Evolutionary conservation across 2,113 vertebrate genomes (phyloP).

Genomic region (Macroglossus sobrinus): DNA sequence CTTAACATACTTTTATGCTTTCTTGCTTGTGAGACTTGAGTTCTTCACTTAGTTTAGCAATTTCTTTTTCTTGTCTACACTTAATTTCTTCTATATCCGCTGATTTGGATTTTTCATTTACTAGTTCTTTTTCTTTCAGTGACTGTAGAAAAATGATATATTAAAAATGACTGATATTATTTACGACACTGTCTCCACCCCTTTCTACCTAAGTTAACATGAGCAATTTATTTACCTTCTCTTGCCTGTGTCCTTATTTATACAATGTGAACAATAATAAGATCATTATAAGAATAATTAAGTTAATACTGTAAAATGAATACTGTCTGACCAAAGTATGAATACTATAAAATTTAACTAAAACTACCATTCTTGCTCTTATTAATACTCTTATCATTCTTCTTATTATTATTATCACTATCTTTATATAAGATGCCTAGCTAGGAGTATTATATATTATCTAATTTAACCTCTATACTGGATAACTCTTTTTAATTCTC

Average conservation of each 20-base stretch:
- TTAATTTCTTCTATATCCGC: constrained; percentile 89
- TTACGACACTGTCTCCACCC: neutral
- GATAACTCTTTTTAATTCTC: neutral
- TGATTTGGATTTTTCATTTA: constrained; percentile 87
- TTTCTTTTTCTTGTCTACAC: constrained; percentile 87
- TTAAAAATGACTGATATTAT: neutral
- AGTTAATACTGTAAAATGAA: neutral
- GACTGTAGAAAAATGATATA: constrained; percentile 79
- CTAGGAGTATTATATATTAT: neutral
- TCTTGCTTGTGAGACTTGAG: constrained; percentile 86
- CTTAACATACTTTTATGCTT: constrained; percentile 88
- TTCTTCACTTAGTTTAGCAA: constrained; percentile 85
- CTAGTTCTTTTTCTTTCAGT: constrained; percentile 88
- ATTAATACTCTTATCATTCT: neutral
- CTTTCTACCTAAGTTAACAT: neutral
- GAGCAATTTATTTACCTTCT: neutral
- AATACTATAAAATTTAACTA: neutral
- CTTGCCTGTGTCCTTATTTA: neutral
- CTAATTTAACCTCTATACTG: neutral
- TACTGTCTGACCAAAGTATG: neutral
- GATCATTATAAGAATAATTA: neutral
- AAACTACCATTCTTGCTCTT: neutral
- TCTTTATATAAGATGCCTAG: neutral
- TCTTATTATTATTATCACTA: neutral
- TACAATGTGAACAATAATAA: neutral